Evolutionary conservation across 1,140 invertebrate species (phyloP).

Genomic region (Dryas iulia): DNA sequence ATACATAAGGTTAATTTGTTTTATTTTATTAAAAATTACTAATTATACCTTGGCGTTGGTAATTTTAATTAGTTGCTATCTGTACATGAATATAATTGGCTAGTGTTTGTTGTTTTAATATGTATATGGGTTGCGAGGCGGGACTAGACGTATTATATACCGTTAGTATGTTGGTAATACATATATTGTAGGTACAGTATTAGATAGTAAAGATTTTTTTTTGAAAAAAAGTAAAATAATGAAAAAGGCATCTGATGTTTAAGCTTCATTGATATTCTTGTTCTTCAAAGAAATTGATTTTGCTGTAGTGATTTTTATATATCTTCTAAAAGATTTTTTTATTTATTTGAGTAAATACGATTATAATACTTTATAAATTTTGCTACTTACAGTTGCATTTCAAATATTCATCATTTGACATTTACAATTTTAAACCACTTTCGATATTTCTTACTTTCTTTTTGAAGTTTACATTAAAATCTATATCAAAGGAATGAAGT

Average conservation of each 20-base stretch:
- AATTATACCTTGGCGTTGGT: background rate
- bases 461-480: background rate
- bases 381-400: no score
- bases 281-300: no score
- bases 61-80: slow-evolving; percentile 10
- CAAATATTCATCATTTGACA: background rate
- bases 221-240: no score
- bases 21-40: background rate
- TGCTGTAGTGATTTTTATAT: no score
- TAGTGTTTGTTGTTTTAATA: slow-evolving; percentile 17
- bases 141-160: slow-evolving; percentile 5
- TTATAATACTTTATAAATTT: no score
- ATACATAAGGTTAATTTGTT: background rate
- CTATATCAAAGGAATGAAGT: background rate
- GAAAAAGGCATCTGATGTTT: no score
- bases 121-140: slow-evolving; percentile 12
- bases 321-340: no score
- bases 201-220: background rate
- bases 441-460: background rate
- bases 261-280: no score
- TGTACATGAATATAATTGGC: slow-evolving; percentile 11
- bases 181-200: background rate
- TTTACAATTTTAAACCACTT: background rate
- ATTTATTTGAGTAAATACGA: no score
- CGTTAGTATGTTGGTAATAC: slow-evolving; percentile 11